phyloP scores from a whole-genome alignment of 2,888 invertebrate genomes.

The Pollenia amentaria region DNA sequence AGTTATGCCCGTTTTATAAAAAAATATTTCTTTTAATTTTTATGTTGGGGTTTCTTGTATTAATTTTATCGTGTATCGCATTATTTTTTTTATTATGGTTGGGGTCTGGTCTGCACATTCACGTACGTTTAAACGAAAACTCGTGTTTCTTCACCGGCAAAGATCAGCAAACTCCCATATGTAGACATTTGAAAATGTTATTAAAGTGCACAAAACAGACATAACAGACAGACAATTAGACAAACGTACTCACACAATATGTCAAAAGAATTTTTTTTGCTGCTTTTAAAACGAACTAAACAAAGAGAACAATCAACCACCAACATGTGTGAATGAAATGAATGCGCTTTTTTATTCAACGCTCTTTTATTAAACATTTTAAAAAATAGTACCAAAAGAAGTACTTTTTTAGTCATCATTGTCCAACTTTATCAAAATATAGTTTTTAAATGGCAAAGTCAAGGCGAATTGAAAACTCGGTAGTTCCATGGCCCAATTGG shows the following conservation, averaged over 20 bases:
- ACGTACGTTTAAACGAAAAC: slow-evolving; percentile 31
- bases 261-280: slow-evolving; percentile 5
- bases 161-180: slow-evolving; percentile 72
- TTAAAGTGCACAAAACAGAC: slow-evolving; percentile 56
- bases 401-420: too few relatives aligned
- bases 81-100: slow-evolving; percentile 28
- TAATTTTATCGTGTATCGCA: slow-evolving; percentile 33
- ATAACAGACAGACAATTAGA: not conserved
- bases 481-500: too few relatives aligned
- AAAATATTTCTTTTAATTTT: slow-evolving; percentile 18
- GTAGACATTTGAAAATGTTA: slow-evolving; percentile 57
- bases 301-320: slow-evolving; percentile 13
- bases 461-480: too few relatives aligned
- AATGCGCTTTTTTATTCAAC: not conserved
- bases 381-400: too few relatives aligned
- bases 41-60: slow-evolving; percentile 4
- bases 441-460: too few relatives aligned
- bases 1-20: slow-evolving; percentile 18
- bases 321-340: not conserved
- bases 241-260: not conserved
- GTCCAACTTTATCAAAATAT: too few relatives aligned
- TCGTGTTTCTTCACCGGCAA: slow-evolving; percentile 70
- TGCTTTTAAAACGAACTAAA: slow-evolving; percentile 5
- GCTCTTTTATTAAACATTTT: not conserved
- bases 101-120: not conserved